phyloP scores from a whole-genome alignment of 1,140 invertebrate genomes.

The Drosophila oshimai region DNA sequence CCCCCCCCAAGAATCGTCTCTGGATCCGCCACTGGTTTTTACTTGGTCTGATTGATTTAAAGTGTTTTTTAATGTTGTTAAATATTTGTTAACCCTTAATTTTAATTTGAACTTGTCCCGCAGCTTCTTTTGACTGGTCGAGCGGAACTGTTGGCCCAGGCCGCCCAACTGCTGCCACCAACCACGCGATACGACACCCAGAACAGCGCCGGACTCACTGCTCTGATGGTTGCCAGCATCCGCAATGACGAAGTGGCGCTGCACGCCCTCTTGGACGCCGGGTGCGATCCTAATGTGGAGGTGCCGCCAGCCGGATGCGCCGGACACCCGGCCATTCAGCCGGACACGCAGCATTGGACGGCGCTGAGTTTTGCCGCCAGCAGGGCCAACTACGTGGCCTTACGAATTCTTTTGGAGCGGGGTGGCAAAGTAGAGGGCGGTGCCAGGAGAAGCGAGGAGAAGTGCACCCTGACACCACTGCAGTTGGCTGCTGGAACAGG shows the following conservation, averaged over 20 bases:
- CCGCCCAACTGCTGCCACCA: conserved; percentile 88
- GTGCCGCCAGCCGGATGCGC: conserved; percentile 83
- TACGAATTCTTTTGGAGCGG: conserved; percentile 87
- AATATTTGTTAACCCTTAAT: neutral
- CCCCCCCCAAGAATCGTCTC: no score
- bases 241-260: conserved; percentile 90
- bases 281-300: conserved; percentile 89
- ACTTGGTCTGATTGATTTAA: no score
- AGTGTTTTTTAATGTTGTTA: no score
- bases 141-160: conserved; percentile 90
- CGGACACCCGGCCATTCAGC: conserved; percentile 84
- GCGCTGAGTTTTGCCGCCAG: conserved; percentile 88
- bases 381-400: conserved; percentile 84
- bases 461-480: conserved; percentile 92
- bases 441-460: conserved; percentile 90
- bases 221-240: conserved; percentile 91
- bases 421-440: conserved; percentile 94
- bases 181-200: conserved; percentile 89
- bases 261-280: conserved; percentile 89
- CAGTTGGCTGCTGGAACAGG: conserved; percentile 93
- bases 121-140: conserved; percentile 88
- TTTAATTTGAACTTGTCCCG: no score
- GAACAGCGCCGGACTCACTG: conserved; percentile 90
- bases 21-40: no score
- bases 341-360: conserved; percentile 91